Evolutionary conservation across 2,113 vertebrate genomes (phyloP).

Genomic region (Cyprinodon variegatus): DNA sequence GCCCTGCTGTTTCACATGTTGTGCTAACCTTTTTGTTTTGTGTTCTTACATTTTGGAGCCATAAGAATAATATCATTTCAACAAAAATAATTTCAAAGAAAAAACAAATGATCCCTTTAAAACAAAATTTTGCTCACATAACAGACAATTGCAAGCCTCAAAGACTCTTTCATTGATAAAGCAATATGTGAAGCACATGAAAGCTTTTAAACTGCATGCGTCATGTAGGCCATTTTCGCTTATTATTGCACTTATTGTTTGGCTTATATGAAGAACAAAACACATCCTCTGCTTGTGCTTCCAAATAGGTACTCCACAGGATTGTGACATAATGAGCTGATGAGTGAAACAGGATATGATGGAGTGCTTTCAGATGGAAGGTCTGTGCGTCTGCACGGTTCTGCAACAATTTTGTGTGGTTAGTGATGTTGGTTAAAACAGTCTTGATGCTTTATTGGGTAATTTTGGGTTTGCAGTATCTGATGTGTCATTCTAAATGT

Average conservation of each 20-base stretch:
- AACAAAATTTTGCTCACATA: neutral
- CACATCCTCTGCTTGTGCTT: conserved; percentile 27
- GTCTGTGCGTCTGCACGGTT: neutral
- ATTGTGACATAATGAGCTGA: conserved; percentile 41
- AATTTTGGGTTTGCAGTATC: neutral
- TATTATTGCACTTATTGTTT: neutral
- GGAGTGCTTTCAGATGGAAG: conserved; percentile 3
- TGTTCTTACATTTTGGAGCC: neutral
- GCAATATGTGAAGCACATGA: conserved; percentile 2
- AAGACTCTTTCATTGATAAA: neutral
- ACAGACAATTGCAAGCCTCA: neutral
- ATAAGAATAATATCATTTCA: neutral
- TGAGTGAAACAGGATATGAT: conserved; percentile 59
- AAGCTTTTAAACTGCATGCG: conserved; percentile 1
- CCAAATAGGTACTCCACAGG: conserved; percentile 41
- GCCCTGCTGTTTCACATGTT: neutral
- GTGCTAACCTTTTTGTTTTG: neutral
- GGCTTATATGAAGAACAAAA: neutral
- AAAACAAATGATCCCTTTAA: neutral
- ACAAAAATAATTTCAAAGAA: neutral
- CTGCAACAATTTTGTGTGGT: conserved; percentile 17
- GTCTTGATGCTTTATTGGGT: neutral
- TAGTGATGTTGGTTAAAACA: neutral
- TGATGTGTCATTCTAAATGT: neutral
- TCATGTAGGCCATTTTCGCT: neutral